Conservation (phyloP, 2,797 vertebrate species). For the Girardinus metallicus region DNA sequence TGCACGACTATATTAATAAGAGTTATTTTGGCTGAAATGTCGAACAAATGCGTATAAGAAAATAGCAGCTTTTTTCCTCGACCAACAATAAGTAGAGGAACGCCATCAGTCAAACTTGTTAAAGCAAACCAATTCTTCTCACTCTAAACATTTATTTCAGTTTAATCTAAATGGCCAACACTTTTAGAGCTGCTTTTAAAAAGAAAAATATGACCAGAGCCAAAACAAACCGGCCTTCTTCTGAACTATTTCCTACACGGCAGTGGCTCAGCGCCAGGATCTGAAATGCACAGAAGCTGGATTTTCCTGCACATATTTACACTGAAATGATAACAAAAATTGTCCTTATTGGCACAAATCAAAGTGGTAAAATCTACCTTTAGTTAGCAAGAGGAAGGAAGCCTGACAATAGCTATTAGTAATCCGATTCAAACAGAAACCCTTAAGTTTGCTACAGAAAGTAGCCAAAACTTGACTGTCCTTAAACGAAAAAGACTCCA, state of each 20-base stretch:
- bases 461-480: not conserved
- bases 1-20: slow-evolving; percentile 35
- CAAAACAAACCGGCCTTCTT: not conserved
- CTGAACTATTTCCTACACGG: not conserved
- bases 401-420: slow-evolving; percentile 2
- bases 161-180: not conserved
- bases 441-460: not conserved
- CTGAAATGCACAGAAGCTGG: slow-evolving; percentile 8
- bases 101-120: slow-evolving; percentile 6
- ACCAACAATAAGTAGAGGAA: slow-evolving; percentile 21
- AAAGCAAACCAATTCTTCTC: not conserved
- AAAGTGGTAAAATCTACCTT: not conserved
- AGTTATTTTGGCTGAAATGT: slow-evolving; percentile 17
- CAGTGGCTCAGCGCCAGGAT: not conserved
- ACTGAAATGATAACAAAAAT: not conserved
- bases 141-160: slow-evolving; percentile 1
- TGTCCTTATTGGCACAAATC: slow-evolving; percentile 3
- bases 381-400: not conserved
- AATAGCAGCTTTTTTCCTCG: slow-evolving; percentile 12
- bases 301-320: not conserved
- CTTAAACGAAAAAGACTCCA: not conserved
- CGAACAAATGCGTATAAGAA: slow-evolving; percentile 28
- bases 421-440: not conserved
- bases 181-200: slow-evolving; percentile 3
- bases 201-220: not conserved